These are phyloP conservation scores for Drosophila macrospina DNA, from an alignment of 2,888 invertebrate genomes.

Conservation along the genomic window DNA sequence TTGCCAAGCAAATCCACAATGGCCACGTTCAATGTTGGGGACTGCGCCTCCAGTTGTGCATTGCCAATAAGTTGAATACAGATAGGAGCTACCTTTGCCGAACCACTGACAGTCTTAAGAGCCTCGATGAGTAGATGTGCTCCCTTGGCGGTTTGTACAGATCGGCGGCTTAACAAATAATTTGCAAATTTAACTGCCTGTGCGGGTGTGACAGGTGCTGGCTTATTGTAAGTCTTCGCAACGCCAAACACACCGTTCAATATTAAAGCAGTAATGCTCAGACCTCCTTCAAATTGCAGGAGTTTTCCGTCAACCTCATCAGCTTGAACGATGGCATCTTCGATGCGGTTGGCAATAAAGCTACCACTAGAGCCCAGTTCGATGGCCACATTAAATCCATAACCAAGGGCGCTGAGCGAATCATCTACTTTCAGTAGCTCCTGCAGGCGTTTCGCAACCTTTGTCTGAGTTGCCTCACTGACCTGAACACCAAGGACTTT, in stretches of 20 bases:
- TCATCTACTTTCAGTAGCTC: constrained; percentile 94
- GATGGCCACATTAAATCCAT: constrained; percentile 93
- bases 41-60: constrained; percentile 91
- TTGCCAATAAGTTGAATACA: constrained; percentile 92
- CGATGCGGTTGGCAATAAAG: constrained; percentile 91
- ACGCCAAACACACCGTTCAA: constrained; percentile 88
- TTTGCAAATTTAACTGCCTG: constrained; percentile 95
- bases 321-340: constrained; percentile 97
- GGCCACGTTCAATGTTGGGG: constrained; percentile 90
- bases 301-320: constrained; percentile 96
- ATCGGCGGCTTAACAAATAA: constrained; percentile 95
- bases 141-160: constrained; percentile 94
- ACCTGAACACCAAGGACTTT: constrained; percentile 89
- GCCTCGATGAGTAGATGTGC: constrained; percentile 93
- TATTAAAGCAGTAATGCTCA: constrained; percentile 90
- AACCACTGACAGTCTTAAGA: constrained; percentile 87
- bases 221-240: constrained; percentile 88
- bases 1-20: constrained; percentile 92
- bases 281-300: constrained; percentile 96
- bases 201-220: constrained; percentile 90
- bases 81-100: constrained; percentile 92
- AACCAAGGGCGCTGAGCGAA: constrained; percentile 91
- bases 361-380: constrained; percentile 88
- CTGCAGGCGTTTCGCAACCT: constrained; percentile 90
- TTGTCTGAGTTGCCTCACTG: constrained; percentile 89